Percentiles rank a stretch among this genome's conserved stretches.
Conservation (phyloP, 1,140 invertebrate species). For the Neotoxoptera formosana region DNA sequence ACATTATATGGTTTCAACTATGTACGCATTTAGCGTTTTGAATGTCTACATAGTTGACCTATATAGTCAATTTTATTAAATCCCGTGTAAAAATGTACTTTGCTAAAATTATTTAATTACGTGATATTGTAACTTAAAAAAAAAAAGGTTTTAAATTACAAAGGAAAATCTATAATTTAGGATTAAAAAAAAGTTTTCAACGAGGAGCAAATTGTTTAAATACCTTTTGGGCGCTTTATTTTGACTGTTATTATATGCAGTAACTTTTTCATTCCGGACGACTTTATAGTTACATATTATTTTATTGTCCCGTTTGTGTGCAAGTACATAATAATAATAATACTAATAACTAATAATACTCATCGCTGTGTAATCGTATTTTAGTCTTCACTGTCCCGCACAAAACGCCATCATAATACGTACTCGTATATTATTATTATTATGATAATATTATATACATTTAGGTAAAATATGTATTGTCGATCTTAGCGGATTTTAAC, state of each 20-base stretch:
- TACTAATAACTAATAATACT: too few species aligned
- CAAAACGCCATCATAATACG: background rate
- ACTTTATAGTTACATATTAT: background rate
- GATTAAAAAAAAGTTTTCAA: background rate
- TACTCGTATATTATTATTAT: too few species aligned
- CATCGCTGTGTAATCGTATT: background rate
- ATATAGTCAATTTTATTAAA: background rate
- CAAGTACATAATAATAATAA: background rate
- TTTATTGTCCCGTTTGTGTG: background rate
- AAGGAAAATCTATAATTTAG: background rate
- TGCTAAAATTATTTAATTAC: background rate
- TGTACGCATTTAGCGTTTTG: background rate
- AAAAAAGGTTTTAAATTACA: background rate
- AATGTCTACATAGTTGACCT: background rate
- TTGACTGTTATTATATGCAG: background rate
- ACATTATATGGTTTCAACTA: background rate
- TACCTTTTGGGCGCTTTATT: background rate
- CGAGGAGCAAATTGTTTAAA: background rate
- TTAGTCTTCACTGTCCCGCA: fast-evolving
- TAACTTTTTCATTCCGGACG: background rate
- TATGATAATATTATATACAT: background rate
- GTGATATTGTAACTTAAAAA: background rate
- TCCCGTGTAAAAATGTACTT: background rate
- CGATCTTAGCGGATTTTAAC: background rate
- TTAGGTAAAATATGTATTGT: background rate